Conservation (phyloP, 2,797 vertebrate genomes). For the Epinephelus awoara region DNA sequence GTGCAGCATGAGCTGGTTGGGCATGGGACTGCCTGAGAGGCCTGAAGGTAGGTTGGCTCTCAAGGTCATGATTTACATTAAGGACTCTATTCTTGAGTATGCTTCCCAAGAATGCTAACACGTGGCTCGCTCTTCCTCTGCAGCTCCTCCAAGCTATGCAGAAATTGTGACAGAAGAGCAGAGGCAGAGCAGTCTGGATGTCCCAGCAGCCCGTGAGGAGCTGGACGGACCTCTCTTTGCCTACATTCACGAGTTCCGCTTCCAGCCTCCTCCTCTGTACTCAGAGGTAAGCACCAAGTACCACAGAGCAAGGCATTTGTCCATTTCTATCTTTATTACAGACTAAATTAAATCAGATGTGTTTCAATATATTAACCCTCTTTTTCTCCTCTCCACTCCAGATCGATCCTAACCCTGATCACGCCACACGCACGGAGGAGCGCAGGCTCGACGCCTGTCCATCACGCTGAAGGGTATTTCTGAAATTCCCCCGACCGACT, state of each 20-base stretch:
- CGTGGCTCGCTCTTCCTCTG: conserved; percentile 20
- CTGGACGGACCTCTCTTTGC: conserved; percentile 95
- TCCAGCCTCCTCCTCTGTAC: conserved; percentile 97
- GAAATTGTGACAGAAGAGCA: conserved; percentile 96
- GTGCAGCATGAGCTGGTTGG: conserved; percentile 98
- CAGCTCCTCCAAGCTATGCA: conserved; percentile 98
- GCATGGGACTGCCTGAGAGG: conserved; percentile 92
- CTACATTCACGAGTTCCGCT: conserved; percentile 99
- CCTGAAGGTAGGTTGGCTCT: conserved; percentile 91
- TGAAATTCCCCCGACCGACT: conserved; percentile 54
- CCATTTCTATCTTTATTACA: neutral
- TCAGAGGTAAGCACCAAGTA: conserved; percentile 90
- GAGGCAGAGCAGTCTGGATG: conserved; percentile 89
- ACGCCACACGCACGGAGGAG: conserved; percentile 85
- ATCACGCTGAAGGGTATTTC: conserved; percentile 90
- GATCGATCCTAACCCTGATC: conserved; percentile 98
- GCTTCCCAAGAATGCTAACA: conserved; percentile 42
- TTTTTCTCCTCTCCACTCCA: conserved; percentile 63
- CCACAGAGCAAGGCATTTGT: neutral
- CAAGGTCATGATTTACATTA: neutral
- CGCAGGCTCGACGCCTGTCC: conserved; percentile 92
- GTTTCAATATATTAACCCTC: conserved; percentile 28
- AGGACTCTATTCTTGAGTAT: neutral
- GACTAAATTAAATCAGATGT: conserved; percentile 1
- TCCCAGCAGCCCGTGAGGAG: conserved; percentile 89